phyloP scores from a whole-genome alignment of 2,888 invertebrate species.

The Epistrophe grossulariae region DNA sequence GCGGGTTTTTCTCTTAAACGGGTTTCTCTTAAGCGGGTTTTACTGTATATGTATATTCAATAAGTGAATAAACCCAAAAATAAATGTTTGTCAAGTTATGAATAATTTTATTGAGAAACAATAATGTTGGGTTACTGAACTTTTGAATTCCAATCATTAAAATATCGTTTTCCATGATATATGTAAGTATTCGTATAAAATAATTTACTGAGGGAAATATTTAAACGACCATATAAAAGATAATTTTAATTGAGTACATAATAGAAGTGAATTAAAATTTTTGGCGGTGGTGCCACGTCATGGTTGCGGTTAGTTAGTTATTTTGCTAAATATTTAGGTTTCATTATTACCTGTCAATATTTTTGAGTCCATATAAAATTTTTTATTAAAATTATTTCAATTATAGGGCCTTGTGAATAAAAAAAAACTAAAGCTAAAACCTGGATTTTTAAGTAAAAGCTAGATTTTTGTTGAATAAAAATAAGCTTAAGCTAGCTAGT shows the following conservation, averaged over 20 bases:
- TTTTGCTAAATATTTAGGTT: not conserved
- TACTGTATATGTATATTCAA: too few relatives aligned
- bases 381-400: too few relatives aligned
- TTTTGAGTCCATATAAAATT: too few relatives aligned
- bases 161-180: not conserved
- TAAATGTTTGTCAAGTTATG: not conserved
- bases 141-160: not conserved
- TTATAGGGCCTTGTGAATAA: too few relatives aligned
- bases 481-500: too few relatives aligned
- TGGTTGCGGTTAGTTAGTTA: not conserved
- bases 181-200: not conserved
- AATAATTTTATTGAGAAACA: not conserved
- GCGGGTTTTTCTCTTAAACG: too few relatives aligned
- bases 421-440: too few relatives aligned
- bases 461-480: too few relatives aligned
- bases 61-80: conserved; percentile 1
- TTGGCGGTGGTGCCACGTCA: not conserved
- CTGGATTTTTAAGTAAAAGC: too few relatives aligned
- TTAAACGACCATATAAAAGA: not conserved
- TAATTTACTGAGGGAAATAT: not conserved
- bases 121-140: conserved; percentile 5
- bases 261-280: too few relatives aligned
- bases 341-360: too few relatives aligned
- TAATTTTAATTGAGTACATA: not conserved
- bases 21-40: too few relatives aligned